Evolutionary conservation across 2,888 invertebrate genomes (phyloP), one percentile per base, ranked within the genome.

Genomic region (Chouioia cunea): DNA sequence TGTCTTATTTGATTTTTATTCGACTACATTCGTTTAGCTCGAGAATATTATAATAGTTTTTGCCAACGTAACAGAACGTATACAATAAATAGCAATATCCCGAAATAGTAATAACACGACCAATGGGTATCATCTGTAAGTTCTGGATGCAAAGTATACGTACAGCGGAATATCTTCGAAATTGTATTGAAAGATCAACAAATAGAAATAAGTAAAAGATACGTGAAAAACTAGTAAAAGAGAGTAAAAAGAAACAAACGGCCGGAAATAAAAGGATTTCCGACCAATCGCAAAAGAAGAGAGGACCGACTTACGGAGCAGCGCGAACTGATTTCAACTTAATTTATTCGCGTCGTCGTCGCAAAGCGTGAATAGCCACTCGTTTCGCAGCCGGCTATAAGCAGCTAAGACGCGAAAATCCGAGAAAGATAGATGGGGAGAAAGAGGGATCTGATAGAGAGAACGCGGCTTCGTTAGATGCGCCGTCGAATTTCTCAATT

Each of bases 311-410:
- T 72, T 71, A 71, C 70, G 72, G 74, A 69, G 70, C 73, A 56
- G 69, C 71, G 73, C 73, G 50, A 76, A 75, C 76, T 79, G 78
- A 80, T 79, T 77, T 79, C 71, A 76, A 78, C 76, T 79, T 77
- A 78, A 80, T 79, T 79, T 78, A 78, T 78, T 78, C 76, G 59
- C 62, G 43, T 59, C 50, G 62, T 4, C 70, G 62, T 63, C 60
- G 60, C 69, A 57, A 53, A 58, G 64, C 65, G 62, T 53, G 76
- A 78, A 78, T 75, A 48, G 74, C 65, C 73, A 57, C 72, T 75
- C 74, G 71, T 76, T 73, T 70, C 67, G 71, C 66, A 50, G 58
- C 46, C 44, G 27, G 47, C 16, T 43, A 27, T 46, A 63, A 67
- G 65, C 36, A 36, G 36, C 36, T 36, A 36, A 62, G 65, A 47